Conservation (phyloP, 2,888 invertebrate genomes). For the Macrosiphum euphorbiae region DNA sequence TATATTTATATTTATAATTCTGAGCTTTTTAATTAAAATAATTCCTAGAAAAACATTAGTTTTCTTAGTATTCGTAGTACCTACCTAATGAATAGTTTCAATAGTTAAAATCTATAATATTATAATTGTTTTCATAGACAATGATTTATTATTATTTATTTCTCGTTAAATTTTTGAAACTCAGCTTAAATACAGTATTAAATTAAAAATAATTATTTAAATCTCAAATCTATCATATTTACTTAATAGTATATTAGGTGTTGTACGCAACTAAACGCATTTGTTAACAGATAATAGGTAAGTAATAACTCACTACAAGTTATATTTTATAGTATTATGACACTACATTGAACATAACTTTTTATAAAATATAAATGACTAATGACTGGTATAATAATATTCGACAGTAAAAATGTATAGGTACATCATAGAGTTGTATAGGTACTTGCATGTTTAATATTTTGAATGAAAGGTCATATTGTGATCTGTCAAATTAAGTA, state of each 20-base stretch:
- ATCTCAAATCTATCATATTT: neutral
- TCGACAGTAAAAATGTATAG: neutral
- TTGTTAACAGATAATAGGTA: neutral
- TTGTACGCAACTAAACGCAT: neutral
- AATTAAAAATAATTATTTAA: neutral
- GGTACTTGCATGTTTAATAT: neutral
- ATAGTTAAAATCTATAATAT: neutral
- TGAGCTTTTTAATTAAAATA: neutral
- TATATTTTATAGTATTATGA: neutral
- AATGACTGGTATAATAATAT: neutral
- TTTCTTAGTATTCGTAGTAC: neutral
- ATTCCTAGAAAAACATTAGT: neutral
- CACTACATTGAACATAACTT: neutral
- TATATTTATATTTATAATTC: neutral
- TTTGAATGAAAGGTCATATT: neutral
- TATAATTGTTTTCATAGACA: neutral
- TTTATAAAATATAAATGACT: neutral
- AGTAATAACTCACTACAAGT: neutral
- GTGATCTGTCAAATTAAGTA: neutral
- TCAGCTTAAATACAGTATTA: neutral
- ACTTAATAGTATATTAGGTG: neutral
- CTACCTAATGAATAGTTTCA: neutral
- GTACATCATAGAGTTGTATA: neutral
- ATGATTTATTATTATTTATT: neutral
- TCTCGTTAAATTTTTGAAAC: neutral